A percentile compares a stretch with the other conserved stretches of the same genome.
phyloP scores from a whole-genome alignment of 2,113 vertebrate genomes.

The Vulpes ferrilata region DNA sequence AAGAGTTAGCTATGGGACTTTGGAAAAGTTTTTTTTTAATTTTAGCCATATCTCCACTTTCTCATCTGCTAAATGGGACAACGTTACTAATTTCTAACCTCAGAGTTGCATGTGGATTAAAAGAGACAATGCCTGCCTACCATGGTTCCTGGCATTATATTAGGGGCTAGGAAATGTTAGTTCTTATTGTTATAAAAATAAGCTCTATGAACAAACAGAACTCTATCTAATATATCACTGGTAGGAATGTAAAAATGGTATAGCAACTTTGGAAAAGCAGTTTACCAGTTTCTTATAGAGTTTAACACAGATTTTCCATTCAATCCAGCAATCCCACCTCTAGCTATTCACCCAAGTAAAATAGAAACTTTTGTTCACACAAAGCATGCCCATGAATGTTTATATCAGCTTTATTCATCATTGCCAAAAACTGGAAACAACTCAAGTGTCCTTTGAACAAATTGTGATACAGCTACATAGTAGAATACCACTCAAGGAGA shows the following conservation, averaged over 20 bases:
- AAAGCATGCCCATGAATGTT: conserved; percentile 42
- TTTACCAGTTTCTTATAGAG: conserved; percentile 36
- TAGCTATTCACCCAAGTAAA: conserved; percentile 3
- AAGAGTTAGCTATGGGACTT: conserved; percentile 1
- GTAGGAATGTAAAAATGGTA: conserved; percentile 28
- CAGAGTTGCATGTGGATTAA: neutral
- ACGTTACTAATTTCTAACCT: neutral
- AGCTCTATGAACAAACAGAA: conserved; percentile 3
- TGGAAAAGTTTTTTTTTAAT: neutral
- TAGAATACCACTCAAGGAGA: neutral
- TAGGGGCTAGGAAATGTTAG: conserved; percentile 36
- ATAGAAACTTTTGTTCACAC: conserved; percentile 43
- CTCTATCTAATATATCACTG: neutral
- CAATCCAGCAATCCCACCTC: neutral
- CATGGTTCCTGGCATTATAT: neutral
- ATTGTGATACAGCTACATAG: neutral
- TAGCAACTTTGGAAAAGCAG: neutral
- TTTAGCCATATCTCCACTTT: conserved; percentile 42
- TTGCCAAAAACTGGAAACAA: conserved; percentile 9
- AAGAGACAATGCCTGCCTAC: conserved; percentile 35
- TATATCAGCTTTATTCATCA: conserved; percentile 62
- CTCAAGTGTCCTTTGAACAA: neutral
- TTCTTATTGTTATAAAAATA: conserved; percentile 40
- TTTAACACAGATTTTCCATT: conserved; percentile 11
- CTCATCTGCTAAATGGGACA: conserved; percentile 41